phyloP scores from a whole-genome alignment of 2,888 invertebrate genomes.

The Nysson spinosus region DNA sequence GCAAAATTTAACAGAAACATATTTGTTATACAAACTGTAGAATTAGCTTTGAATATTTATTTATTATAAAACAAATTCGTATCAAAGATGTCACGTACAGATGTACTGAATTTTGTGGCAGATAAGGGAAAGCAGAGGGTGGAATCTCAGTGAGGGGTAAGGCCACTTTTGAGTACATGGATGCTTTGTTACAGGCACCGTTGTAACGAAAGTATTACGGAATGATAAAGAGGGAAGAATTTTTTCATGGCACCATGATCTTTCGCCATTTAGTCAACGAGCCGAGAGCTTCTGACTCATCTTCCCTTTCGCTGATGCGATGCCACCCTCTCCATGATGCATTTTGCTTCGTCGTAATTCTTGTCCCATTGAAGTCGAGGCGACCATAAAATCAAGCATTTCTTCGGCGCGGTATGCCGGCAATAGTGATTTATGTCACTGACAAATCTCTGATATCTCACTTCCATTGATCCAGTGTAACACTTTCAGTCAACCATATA shows the following conservation, averaged over 20 bases:
- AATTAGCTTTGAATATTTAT: no score
- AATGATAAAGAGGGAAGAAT: constrained; percentile 30
- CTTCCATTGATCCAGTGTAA: constrained; percentile 43
- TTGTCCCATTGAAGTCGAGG: constrained; percentile 68
- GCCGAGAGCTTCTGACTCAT: constrained; percentile 43
- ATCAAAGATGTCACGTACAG: constrained; percentile 11
- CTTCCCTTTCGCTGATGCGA: constrained; percentile 27
- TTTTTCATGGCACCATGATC: constrained; percentile 45
- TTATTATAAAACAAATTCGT: no score
- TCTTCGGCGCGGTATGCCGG: constrained; percentile 53
- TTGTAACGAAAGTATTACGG: constrained; percentile 36
- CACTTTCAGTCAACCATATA: neutral
- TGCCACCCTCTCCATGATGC: constrained; percentile 27
- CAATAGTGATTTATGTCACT: constrained; percentile 59
- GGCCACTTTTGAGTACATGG: constrained; percentile 20
- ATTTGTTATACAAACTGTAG: no score
- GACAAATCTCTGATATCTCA: constrained; percentile 45
- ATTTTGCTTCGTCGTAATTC: constrained; percentile 59
- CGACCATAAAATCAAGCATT: constrained; percentile 66
- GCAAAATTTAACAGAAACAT: no score
- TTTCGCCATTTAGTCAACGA: constrained; percentile 53
- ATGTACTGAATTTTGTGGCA: constrained; percentile 31
- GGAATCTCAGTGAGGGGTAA: constrained; percentile 11
- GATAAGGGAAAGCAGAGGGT: constrained; percentile 19
- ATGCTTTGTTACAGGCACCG: constrained; percentile 4